Percentiles rank a stretch among this genome's conserved stretches.
phyloP scores from a whole-genome alignment of 2,113 vertebrate species.

The Halcyon malimbica region DNA sequence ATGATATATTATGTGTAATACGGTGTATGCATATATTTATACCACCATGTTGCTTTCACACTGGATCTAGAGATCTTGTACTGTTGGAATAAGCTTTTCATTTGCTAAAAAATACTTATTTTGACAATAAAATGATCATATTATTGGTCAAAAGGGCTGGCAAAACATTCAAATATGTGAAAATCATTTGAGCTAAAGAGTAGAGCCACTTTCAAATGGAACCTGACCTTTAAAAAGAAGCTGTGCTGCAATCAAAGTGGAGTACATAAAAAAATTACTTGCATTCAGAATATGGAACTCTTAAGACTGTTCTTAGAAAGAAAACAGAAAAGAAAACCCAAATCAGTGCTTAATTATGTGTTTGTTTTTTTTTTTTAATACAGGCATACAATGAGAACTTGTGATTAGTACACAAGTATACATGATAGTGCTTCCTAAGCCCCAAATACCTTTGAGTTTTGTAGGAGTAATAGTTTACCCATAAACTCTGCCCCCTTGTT shows the following conservation, averaged over 20 bases:
- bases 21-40: conserved; percentile 70
- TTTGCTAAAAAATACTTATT: conserved; percentile 51
- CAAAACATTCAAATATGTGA: background rate
- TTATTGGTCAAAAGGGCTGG: conserved; percentile 55
- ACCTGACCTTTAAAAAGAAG: background rate
- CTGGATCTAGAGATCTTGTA: conserved; percentile 67
- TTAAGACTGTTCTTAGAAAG: background rate
- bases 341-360: background rate
- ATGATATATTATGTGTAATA: conserved; percentile 64
- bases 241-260: conserved; percentile 9
- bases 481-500: background rate
- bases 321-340: background rate
- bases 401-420: background rate
- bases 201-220: background rate
- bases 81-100: conserved; percentile 62
- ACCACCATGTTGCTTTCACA: conserved; percentile 69
- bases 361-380: background rate
- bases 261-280: background rate
- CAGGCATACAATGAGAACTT: background rate
- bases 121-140: conserved; percentile 54
- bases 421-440: background rate
- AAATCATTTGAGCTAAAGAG: background rate
- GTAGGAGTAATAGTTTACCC: background rate
- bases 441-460: background rate
- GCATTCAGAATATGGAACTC: background rate